Evolutionary conservation across 2,888 invertebrate genomes (phyloP), one percentile per base, ranked within the genome.

Genomic region (Drosophila greeni): DNA sequence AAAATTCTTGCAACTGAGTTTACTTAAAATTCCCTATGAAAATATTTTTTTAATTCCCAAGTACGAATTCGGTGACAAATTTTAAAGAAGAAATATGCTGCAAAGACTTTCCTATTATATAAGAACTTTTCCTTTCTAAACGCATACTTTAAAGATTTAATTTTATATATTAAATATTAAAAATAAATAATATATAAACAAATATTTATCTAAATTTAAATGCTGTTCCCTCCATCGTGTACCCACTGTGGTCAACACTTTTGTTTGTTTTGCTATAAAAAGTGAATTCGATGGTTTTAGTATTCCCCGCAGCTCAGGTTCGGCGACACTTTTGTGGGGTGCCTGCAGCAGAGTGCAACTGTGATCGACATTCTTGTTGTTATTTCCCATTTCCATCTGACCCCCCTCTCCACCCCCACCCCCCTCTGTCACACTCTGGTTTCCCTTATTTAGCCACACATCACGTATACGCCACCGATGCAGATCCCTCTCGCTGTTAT

Each of bases 391-490:
- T 16, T 26, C 7, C 12, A 29, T 26, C 26, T 45, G 11, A n/a
- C n/a, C n/a, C n/a, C n/a, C 12, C 4, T 8, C 16, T 1, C 6
- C 12, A 2, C 37, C 5, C 1, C 11, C 5, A 6, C 18, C 8
- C 11, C n/a, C 26, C 12, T 12, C n/a, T 20, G 9, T 48, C 31
- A 5, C 36, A 31, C 23, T 6, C 7, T n/a, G 14, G 49, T 20
- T 20, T 53, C 33, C 58, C 59, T 40, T 58, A 42, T 58, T 42
- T 26, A 58, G 59, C 57, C 58, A 58, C 55, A 55, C 40, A 58
- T 60, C 47, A 40, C 60, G 60, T 60, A 60, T 60, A 45, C 60
- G 60, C 60, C 62, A 45, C 47, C 64, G 60, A 37, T 31, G 47
- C 60, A 36, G 36, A 40, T 33, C 23, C 26, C 33, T 33, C 37